Conservation (phyloP, 2,888 invertebrate species). For the Melinaea menophilus region DNA sequence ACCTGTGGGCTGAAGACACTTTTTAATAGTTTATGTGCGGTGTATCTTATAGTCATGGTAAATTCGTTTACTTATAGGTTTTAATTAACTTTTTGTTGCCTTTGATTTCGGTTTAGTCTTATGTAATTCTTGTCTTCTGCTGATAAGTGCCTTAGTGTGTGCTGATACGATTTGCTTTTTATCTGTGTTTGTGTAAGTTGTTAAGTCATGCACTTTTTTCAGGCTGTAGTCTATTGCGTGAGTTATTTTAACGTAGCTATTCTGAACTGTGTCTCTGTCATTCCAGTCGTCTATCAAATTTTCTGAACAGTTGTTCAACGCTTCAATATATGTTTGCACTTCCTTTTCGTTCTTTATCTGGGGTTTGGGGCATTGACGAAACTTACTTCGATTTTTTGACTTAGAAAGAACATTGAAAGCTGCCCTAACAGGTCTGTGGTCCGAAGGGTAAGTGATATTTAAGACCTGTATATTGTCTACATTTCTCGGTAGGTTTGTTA, state of each 20-base stretch:
- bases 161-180: too few relatives aligned
- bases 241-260: conserved; percentile 7
- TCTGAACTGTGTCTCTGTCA: conserved; percentile 5
- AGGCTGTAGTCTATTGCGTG: conserved; percentile 4
- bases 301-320: neutral
- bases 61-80: too few relatives aligned
- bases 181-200: neutral
- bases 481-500: conserved; percentile 10
- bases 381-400: conserved; percentile 4
- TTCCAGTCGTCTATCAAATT: neutral
- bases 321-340: conserved; percentile 1
- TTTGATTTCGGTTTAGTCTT: too few relatives aligned
- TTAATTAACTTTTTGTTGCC: too few relatives aligned
- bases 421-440: conserved; percentile 22
- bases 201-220: neutral
- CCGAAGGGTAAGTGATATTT: conserved; percentile 10
- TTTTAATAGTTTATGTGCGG: neutral
- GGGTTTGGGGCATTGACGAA: neutral
- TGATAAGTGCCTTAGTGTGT: too few relatives aligned
- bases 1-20: neutral
- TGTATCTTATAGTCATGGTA: too few relatives aligned
- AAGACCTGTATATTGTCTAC: conserved; percentile 9
- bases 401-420: conserved; percentile 6
- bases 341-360: conserved; percentile 9
- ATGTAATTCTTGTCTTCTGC: too few relatives aligned